phyloP scores from a whole-genome alignment of 2,113 vertebrate species.

The Leiothrix lutea region DNA sequence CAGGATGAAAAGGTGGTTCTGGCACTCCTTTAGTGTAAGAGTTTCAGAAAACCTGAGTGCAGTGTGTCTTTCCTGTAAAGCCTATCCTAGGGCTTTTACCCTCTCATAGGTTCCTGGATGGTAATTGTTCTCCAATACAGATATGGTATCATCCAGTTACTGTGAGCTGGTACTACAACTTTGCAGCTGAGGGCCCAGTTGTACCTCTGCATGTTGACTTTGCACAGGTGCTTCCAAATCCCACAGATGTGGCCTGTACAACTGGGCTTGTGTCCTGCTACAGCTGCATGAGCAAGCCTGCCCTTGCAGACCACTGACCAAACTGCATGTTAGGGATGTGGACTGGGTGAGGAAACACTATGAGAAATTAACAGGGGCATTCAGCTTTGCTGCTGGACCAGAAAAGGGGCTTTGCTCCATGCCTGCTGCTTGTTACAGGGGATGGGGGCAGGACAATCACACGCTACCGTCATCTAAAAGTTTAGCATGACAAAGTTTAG shows the following conservation, averaged over 20 bases:
- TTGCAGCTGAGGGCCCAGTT: neutral
- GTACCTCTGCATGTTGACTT: neutral
- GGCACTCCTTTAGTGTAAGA: neutral
- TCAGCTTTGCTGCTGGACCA: neutral
- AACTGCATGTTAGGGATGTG: neutral
- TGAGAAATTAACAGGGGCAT: neutral
- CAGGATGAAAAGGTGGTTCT: neutral
- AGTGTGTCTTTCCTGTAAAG: neutral
- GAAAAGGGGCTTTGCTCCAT: neutral
- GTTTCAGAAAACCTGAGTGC: neutral
- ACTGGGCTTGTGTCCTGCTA: neutral
- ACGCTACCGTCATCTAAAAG: accelerated
- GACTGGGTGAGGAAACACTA: neutral
- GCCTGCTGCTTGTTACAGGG: neutral
- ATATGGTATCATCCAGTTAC: neutral
- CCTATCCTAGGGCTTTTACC: neutral
- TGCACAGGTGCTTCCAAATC: neutral
- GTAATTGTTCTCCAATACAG: neutral
- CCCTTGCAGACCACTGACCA: neutral
- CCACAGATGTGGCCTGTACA: neutral
- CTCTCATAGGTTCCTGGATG: neutral
- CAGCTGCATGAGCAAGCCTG: neutral
- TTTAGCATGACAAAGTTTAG: neutral
- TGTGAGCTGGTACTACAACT: neutral
- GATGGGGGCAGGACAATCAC: neutral